Evolutionary conservation across 2,888 invertebrate species (phyloP).

Genomic region (Pemphredon lugubris): DNA sequence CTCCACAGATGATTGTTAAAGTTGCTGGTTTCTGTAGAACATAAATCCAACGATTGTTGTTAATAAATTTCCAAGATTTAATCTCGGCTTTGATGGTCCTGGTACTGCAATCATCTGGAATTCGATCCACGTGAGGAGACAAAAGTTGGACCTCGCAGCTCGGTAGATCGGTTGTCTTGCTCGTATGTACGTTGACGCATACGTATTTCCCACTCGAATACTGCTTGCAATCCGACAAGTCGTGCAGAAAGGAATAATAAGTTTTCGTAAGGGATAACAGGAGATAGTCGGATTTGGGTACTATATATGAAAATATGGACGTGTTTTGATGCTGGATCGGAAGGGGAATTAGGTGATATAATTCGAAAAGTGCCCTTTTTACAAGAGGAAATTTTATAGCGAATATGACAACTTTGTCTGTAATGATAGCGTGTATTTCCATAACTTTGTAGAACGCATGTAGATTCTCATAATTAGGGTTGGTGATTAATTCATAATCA

Average conservation of each 20-base stretch:
- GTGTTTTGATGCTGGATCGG: slow-evolving; percentile 3
- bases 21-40: slow-evolving; percentile 15
- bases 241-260: too few species aligned
- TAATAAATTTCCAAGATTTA: slow-evolving; percentile 10
- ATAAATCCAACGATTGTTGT: slow-evolving; percentile 16
- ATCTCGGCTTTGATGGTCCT: background rate
- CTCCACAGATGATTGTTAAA: slow-evolving; percentile 6
- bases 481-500: background rate
- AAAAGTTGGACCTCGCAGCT: slow-evolving; percentile 4
- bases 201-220: slow-evolving; percentile 11
- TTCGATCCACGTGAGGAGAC: background rate
- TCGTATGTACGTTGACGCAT: background rate
- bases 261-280: background rate
- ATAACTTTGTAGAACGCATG: background rate
- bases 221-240: too few species aligned
- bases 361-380: background rate
- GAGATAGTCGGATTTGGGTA: background rate
- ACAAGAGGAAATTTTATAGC: background rate
- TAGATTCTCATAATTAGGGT: background rate
- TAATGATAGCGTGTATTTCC: background rate
- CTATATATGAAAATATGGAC: slow-evolving; percentile 3
- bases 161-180: background rate
- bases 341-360: slow-evolving; percentile 6
- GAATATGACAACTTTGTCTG: background rate
- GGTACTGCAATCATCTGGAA: background rate